phyloP scores from a whole-genome alignment of 2,797 vertebrate species.

The Pangasius mekongensis region DNA sequence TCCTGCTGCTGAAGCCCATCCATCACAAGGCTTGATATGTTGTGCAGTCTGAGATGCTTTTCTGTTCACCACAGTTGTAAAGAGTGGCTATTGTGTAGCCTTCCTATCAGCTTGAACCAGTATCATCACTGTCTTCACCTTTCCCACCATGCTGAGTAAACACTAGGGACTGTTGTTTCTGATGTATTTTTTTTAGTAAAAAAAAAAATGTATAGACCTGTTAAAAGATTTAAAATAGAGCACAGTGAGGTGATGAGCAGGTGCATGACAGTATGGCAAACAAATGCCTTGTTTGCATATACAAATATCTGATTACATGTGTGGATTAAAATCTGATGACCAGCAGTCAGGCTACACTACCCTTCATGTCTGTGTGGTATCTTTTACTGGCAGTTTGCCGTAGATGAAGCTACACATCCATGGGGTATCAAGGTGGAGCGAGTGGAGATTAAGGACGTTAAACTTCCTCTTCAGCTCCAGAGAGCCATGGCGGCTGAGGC shows the following conservation, averaged over 20 bases:
- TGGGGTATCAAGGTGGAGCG: slow-evolving; percentile 83
- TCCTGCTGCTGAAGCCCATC: not conserved
- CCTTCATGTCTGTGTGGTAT: slow-evolving; percentile 11
- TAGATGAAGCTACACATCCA: slow-evolving; percentile 75
- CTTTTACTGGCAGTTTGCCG: slow-evolving; percentile 61
- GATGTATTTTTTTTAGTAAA: not conserved
- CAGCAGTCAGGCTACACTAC: not conserved
- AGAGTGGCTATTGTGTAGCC: not conserved
- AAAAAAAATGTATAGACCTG: not conserved
- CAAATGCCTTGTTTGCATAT: not conserved
- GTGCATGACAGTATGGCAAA: not conserved
- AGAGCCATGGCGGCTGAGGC: slow-evolving; percentile 82
- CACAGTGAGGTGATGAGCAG: not conserved
- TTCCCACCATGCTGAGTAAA: not conserved
- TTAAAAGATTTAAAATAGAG: not conserved
- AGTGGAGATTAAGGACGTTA: slow-evolving; percentile 81
- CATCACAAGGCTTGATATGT: not conserved
- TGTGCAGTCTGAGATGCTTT: not conserved
- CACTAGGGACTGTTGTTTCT: not conserved
- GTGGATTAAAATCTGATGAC: not conserved
- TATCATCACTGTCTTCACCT: not conserved
- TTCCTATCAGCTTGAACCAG: not conserved
- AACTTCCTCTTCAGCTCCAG: slow-evolving; percentile 77
- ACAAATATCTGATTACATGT: not conserved
- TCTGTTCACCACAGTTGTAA: not conserved